These are phyloP conservation scores for Tychaedon coryphoeus DNA, from an alignment of 2,113 vertebrate genomes.

Conservation along the genomic window DNA sequence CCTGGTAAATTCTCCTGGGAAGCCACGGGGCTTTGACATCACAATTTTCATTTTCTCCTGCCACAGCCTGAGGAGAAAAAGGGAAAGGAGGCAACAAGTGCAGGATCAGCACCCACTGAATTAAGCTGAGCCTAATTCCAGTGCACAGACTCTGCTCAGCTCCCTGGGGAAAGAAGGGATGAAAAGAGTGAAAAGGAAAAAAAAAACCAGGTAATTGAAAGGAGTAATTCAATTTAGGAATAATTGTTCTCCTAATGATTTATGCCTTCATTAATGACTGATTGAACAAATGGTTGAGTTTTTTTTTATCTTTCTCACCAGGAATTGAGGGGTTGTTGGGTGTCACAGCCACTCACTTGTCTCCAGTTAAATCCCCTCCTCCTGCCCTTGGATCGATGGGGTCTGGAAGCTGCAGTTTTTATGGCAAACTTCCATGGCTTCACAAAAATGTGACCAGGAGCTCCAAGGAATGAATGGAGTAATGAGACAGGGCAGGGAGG, in stretches of 20 bases:
- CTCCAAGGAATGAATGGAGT: fast-evolving
- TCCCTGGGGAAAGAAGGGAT: not conserved
- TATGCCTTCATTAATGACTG: slow-evolving; percentile 51
- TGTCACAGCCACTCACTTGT: not conserved
- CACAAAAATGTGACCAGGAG: not conserved
- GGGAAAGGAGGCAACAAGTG: not conserved
- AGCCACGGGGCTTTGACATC: not conserved
- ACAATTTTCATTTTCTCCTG: not conserved
- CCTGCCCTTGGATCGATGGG: not conserved
- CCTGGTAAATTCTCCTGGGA: not conserved
- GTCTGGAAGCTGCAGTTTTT: not conserved
- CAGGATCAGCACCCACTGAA: not conserved
- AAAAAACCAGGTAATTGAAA: slow-evolving; percentile 25
- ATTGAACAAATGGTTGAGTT: slow-evolving; percentile 2
- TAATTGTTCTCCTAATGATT: slow-evolving; percentile 60
- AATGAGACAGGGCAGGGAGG: not conserved
- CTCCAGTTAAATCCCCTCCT: not conserved
- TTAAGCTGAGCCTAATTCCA: not conserved
- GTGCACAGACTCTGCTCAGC: not conserved
- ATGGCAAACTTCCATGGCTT: not conserved
- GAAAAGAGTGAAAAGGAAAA: not conserved
- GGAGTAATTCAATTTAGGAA: slow-evolving; percentile 31
- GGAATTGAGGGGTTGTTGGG: not conserved
- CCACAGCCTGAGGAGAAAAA: not conserved
- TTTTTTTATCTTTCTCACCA: not conserved